A percentile compares a stretch with the other conserved stretches of the same genome.
Conservation (phyloP, 2,888 invertebrate species). For the Dryocosmus kuriphilus region DNA sequence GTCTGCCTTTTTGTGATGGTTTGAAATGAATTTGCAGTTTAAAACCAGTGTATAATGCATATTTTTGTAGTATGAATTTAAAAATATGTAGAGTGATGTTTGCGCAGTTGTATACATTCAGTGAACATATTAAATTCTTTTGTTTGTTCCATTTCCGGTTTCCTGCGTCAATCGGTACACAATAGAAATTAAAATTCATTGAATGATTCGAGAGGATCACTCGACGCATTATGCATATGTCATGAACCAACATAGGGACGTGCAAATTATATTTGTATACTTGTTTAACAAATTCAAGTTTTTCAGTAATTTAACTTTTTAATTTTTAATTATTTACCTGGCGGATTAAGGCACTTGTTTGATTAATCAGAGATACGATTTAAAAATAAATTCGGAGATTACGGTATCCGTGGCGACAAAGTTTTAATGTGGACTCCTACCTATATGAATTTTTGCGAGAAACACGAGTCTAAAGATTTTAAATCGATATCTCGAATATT, state of each 20-base stretch:
- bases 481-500: too few species aligned
- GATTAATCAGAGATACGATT: background rate
- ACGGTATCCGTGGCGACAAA: too few species aligned
- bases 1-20: too few species aligned
- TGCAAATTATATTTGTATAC: background rate
- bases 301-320: background rate
- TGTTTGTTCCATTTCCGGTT: slow-evolving; percentile 22
- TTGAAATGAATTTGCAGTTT: background rate
- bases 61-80: background rate
- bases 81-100: slow-evolving; percentile 9
- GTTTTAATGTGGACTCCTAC: too few species aligned
- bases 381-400: background rate
- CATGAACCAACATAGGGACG: slow-evolving; percentile 6
- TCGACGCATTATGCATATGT: slow-evolving; percentile 6
- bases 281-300: background rate
- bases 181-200: slow-evolving; percentile 36
- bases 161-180: background rate
- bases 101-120: background rate
- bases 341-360: too few species aligned
- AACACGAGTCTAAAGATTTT: too few species aligned
- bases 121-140: slow-evolving; percentile 30
- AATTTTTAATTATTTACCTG: background rate
- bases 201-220: slow-evolving; percentile 22
- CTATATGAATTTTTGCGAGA: too few species aligned
- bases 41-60: background rate